A percentile compares a stretch with the other conserved stretches of the same genome.
phyloP scores from a whole-genome alignment of 2,113 vertebrate genomes.

The Lathamus discolor region DNA sequence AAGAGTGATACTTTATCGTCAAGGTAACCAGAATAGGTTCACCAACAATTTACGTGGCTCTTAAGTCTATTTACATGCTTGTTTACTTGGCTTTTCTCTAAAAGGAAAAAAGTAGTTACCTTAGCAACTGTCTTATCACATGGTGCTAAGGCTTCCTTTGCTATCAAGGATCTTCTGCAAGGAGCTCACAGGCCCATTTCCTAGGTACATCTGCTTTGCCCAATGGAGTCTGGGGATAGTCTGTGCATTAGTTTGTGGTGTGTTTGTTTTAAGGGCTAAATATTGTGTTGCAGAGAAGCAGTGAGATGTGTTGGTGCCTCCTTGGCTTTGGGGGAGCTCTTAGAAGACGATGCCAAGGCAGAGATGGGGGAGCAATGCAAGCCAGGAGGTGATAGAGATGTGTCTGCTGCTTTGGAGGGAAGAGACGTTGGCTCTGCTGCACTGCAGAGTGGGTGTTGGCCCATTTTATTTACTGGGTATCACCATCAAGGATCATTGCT shows the following conservation, averaged over 20 bases:
- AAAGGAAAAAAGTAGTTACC: constrained; percentile 72
- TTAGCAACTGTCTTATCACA: constrained; percentile 72
- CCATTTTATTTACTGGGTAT: background rate
- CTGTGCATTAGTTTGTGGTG: background rate
- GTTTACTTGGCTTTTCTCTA: constrained; percentile 76
- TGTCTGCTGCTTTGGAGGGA: background rate
- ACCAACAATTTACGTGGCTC: constrained; percentile 74
- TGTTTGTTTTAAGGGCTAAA: background rate
- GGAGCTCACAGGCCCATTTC: background rate
- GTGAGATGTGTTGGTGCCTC: fast-evolving
- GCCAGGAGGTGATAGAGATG: background rate
- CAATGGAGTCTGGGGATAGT: background rate
- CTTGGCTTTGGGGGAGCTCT: background rate
- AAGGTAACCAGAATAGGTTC: constrained; percentile 77
- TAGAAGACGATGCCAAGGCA: background rate
- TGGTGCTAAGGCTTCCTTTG: constrained; percentile 31
- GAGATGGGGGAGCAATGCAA: background rate
- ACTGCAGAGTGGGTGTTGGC: background rate
- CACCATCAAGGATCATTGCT: background rate
- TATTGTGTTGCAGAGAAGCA: background rate
- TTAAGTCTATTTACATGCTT: constrained; percentile 77
- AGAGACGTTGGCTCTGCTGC: background rate
- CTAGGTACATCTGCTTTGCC: background rate
- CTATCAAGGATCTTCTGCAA: constrained; percentile 48
- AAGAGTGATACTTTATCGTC: constrained; percentile 69